Percentiles rank a stretch among this genome's conserved stretches.
Conservation (phyloP, 2,113 vertebrate species). For the Castor canadensis region DNA sequence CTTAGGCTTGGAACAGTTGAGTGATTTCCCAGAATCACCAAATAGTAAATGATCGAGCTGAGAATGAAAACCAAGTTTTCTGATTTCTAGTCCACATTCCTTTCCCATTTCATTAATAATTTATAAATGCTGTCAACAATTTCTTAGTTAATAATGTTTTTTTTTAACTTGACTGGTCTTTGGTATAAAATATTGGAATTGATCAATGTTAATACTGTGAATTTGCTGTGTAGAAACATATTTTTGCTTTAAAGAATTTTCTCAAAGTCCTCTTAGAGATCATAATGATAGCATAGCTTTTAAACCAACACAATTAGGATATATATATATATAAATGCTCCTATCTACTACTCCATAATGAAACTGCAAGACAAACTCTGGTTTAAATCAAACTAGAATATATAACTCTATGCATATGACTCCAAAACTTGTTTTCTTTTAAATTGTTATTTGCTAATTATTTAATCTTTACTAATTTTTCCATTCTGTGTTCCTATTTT, state of each 20-base stretch:
- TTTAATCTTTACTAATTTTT: neutral
- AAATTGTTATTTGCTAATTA: neutral
- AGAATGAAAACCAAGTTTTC: neutral
- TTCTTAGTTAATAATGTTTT: constrained; percentile 8
- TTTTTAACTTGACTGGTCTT: neutral
- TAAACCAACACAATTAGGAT: neutral
- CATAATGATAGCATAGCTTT: neutral
- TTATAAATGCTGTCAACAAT: constrained; percentile 29
- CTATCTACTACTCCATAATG: constrained; percentile 6
- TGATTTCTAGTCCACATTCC: neutral
- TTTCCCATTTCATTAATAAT: neutral
- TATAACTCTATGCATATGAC: neutral
- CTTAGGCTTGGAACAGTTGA: neutral
- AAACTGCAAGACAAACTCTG: neutral
- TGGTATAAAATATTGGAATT: neutral
- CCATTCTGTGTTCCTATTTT: neutral
- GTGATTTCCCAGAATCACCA: neutral
- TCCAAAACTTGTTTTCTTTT: neutral
- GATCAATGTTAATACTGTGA: constrained; percentile 8
- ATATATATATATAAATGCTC: neutral
- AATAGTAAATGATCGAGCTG: neutral
- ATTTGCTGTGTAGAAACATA: constrained; percentile 17
- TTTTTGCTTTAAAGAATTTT: constrained; percentile 14
- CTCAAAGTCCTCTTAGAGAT: neutral
- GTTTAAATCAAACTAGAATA: neutral